These are phyloP conservation scores for Oryzias woworae DNA, from an alignment of 2,113 vertebrate species.

Conservation along the genomic window DNA sequence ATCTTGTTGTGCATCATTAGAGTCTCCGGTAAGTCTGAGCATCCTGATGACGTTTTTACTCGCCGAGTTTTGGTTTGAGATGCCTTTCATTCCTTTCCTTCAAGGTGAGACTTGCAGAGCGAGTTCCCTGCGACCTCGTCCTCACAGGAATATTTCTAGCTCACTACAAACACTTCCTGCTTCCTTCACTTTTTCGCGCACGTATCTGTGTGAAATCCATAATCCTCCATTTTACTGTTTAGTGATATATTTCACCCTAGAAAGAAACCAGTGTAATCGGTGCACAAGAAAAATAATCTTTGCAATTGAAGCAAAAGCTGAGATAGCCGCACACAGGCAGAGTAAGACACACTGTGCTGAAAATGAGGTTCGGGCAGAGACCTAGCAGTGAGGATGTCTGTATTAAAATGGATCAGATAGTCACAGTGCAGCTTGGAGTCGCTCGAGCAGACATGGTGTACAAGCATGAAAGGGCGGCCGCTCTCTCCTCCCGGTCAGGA, in stretches of 20 bases:
- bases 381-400: constrained; percentile 55
- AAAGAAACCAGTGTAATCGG: constrained; percentile 21
- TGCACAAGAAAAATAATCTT: constrained; percentile 40
- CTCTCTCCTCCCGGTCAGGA: constrained; percentile 66
- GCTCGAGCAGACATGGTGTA: constrained; percentile 52
- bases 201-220: constrained; percentile 32
- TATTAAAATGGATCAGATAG: constrained; percentile 72
- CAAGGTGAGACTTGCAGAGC: constrained; percentile 15
- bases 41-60: background rate
- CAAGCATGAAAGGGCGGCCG: constrained; percentile 56
- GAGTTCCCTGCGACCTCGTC: constrained; percentile 9
- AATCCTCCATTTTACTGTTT: constrained; percentile 35
- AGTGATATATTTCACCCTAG: constrained; percentile 21
- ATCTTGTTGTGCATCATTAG: too few relatives aligned
- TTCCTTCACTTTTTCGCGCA: constrained; percentile 2
- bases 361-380: constrained; percentile 58
- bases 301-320: constrained; percentile 27
- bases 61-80: background rate
- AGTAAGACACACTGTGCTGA: constrained; percentile 44
- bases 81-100: constrained; percentile 3
- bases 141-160: constrained; percentile 7
- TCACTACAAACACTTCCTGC: constrained; percentile 4
- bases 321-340: constrained; percentile 19
- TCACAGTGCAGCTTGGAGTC: constrained; percentile 58
- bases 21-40: too few relatives aligned